Evolutionary conservation across 1,140 invertebrate genomes (phyloP).

Genomic region (Aphaenogaster ashmeadi): DNA sequence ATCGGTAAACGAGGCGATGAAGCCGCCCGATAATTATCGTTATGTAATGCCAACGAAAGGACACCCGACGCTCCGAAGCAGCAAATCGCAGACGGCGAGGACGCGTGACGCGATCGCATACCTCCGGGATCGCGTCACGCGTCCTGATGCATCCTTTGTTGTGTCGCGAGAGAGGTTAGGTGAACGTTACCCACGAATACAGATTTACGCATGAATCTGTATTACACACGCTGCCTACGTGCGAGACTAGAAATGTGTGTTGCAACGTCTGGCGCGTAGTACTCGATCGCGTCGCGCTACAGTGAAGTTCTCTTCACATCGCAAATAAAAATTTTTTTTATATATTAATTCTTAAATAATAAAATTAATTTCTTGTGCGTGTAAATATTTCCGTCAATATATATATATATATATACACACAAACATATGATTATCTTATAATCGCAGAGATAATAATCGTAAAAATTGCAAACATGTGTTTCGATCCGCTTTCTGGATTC

Average conservation of each 20-base stretch:
- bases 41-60: neutral
- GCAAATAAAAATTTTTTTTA: neutral
- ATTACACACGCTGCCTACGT: neutral
- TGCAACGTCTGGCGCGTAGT: neutral
- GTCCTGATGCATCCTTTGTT: neutral
- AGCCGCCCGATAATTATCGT: neutral
- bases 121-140: neutral
- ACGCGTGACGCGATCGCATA: neutral
- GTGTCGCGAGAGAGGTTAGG: slow-evolving; percentile 21
- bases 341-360: neutral
- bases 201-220: neutral
- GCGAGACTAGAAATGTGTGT: neutral
- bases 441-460: slow-evolving; percentile 5
- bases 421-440: neutral
- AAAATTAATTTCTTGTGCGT: neutral
- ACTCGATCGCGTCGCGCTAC: neutral
- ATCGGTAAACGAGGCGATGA: neutral
- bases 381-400: neutral
- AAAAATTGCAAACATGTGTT: slow-evolving; percentile 17
- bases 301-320: neutral
- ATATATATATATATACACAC: neutral
- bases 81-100: neutral
- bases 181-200: neutral
- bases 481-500: neutral
- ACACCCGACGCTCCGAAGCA: neutral